phyloP scores from a whole-genome alignment of 2,113 vertebrate genomes.

The Erythrocercus mccallii region DNA sequence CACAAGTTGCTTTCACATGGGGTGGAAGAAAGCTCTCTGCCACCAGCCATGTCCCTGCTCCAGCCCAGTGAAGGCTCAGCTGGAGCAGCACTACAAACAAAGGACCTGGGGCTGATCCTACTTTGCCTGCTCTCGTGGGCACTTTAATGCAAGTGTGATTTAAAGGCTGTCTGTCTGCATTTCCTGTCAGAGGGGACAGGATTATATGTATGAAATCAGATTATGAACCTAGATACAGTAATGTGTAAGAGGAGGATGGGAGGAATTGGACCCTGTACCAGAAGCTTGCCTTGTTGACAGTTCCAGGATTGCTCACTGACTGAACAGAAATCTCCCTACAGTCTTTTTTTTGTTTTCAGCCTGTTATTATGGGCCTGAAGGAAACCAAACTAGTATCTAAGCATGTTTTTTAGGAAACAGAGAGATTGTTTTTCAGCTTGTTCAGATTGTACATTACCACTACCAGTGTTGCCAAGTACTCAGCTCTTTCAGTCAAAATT shows the following conservation, averaged over 20 bases:
- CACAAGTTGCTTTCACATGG: background rate
- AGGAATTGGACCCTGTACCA: background rate
- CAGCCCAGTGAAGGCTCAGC: fast-evolving
- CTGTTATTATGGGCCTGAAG: background rate
- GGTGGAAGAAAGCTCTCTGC: background rate
- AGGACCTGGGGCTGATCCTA: background rate
- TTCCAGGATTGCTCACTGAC: background rate
- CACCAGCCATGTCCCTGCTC: fast-evolving
- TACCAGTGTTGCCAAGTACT: background rate
- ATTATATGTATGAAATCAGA: background rate
- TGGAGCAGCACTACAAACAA: background rate
- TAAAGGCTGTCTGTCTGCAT: background rate
- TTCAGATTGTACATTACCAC: background rate
- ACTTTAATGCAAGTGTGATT: background rate
- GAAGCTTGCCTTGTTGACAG: fast-evolving
- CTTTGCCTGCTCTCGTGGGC: background rate
- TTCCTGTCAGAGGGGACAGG: background rate
- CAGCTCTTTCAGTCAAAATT: background rate
- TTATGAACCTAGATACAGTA: background rate
- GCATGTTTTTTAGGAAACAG: background rate
- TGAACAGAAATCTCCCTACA: background rate
- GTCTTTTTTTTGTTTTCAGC: background rate
- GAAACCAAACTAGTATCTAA: background rate
- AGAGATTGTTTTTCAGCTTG: background rate
- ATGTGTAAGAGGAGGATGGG: background rate